These are phyloP conservation scores for Otocyon megalotis DNA, from an alignment of 2,113 vertebrate species.

Conservation along the genomic window DNA sequence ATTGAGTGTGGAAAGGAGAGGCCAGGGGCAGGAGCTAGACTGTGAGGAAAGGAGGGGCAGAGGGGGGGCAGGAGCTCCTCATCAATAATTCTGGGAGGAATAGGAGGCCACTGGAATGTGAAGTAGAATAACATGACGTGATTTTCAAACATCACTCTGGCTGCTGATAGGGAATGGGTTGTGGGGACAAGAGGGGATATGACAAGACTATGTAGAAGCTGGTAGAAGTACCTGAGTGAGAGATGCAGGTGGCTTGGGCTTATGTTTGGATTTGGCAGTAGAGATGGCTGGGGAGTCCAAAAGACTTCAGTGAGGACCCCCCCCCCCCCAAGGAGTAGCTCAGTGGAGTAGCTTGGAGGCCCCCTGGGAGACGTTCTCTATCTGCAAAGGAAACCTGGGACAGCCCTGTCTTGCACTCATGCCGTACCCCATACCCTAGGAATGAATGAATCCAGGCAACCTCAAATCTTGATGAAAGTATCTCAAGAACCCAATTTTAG, in stretches of 20 bases:
- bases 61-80: neutral
- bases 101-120: neutral
- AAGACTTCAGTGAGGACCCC: neutral
- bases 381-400: neutral
- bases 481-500: conserved; percentile 68
- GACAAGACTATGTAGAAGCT: neutral
- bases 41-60: too few relatives aligned
- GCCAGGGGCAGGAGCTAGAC: neutral
- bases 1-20: neutral
- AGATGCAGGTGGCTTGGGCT: neutral
- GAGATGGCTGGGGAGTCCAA: neutral
- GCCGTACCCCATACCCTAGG: accelerated
- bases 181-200: neutral
- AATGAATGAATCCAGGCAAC: neutral
- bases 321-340: too few relatives aligned
- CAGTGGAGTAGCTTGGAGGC: neutral
- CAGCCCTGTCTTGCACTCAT: neutral
- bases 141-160: neutral
- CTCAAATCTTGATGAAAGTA: neutral
- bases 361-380: neutral
- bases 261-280: neutral
- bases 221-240: neutral
- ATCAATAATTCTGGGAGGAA: neutral
- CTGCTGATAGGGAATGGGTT: neutral
- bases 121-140: neutral